Percentiles rank a stretch among this genome's conserved stretches.
Evolutionary conservation across 2,797 vertebrate species (phyloP).

Genomic region (Intellagama lesueurii): DNA sequence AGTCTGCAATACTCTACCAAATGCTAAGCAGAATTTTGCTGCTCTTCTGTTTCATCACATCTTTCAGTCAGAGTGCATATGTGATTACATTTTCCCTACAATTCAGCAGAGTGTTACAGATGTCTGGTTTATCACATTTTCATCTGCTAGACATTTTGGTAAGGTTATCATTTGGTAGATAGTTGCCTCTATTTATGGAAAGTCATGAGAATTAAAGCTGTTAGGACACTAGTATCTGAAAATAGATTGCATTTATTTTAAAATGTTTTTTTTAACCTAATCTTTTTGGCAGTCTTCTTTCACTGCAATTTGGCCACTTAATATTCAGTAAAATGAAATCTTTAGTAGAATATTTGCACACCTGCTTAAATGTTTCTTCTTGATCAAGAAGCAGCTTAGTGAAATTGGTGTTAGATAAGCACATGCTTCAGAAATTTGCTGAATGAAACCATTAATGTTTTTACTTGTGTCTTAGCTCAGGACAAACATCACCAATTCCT

Average conservation of each 20-base stretch:
- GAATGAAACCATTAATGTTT: conserved; percentile 33
- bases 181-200: neutral
- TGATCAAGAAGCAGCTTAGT: neutral
- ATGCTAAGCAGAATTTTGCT: neutral
- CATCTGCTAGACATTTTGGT: neutral
- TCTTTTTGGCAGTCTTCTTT: neutral
- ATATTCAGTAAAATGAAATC: too few species aligned
- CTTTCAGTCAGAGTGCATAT: neutral
- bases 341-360: neutral
- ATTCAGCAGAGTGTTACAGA: neutral
- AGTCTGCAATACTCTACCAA: neutral
- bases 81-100: neutral
- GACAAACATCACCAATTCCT: conserved; percentile 59
- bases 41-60: neutral
- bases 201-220: neutral
- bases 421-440: conserved; percentile 57
- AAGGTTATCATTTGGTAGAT: neutral
- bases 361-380: conserved; percentile 9
- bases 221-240: neutral
- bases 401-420: conserved; percentile 5
- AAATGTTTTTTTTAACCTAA: neutral
- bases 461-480: neutral
- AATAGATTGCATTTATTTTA: neutral
- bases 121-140: neutral
- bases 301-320: neutral